phyloP scores from a whole-genome alignment of 1,140 invertebrate species.

The Akabosia matsudoensis region DNA sequence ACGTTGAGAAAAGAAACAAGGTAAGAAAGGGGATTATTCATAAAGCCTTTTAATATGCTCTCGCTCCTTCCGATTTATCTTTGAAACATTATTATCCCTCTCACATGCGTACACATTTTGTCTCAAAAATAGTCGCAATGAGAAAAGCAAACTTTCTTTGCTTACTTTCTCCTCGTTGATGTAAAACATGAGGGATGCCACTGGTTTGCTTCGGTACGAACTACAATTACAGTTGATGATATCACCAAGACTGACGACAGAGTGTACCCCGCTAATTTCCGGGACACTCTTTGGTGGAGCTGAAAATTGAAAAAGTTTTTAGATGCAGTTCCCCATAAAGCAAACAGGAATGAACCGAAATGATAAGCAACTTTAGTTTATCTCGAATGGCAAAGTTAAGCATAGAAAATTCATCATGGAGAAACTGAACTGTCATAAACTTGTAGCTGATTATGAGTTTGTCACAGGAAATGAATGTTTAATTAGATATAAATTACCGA shows the following conservation, averaged over 20 bases:
- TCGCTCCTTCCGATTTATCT: background rate
- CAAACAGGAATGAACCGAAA: background rate
- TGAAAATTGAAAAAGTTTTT: slow-evolving; percentile 24
- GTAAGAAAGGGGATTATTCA: background rate
- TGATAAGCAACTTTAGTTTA: too few species aligned
- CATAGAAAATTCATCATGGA: too few species aligned
- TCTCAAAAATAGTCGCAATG: background rate
- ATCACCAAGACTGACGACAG: slow-evolving; percentile 36
- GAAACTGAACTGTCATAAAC: too few species aligned
- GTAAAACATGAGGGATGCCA: slow-evolving; percentile 48
- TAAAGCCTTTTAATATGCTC: slow-evolving; percentile 15
- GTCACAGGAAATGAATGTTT: background rate
- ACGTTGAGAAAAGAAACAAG: background rate
- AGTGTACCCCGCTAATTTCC: slow-evolving; percentile 32
- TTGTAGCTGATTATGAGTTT: too few species aligned
- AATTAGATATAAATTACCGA: slow-evolving; percentile 31
- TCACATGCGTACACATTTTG: background rate
- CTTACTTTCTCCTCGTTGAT: slow-evolving; percentile 49
- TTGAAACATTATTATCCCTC: background rate
- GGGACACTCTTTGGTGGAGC: slow-evolving; percentile 41
- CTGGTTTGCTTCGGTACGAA: slow-evolving; percentile 49
- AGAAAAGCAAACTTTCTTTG: background rate
- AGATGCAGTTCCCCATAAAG: background rate
- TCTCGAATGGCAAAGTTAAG: too few species aligned
- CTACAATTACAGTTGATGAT: slow-evolving; percentile 48